Base-by-base conservation (phyloP, 2,888 invertebrate genomes). In the Acrobasis repandana region DNA sequence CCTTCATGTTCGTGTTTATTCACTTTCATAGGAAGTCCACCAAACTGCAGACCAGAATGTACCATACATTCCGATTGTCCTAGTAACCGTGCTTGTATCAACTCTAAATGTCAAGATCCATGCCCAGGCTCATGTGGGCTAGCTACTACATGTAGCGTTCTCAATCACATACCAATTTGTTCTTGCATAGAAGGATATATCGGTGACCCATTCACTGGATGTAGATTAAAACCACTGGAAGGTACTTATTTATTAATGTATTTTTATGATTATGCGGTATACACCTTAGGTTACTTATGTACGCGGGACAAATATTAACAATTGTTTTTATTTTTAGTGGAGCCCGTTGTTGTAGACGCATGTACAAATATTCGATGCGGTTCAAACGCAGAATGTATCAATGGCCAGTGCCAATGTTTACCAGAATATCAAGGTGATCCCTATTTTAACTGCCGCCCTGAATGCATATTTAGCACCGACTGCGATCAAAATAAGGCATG, bases 71-170 rank as follows among this genome's bases (percentile, higher is more conserved):
- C 96, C 0, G 96, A 97, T 73, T 97, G 97, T 78, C 80, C 94
- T 6, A 95, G 94, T 73, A 94, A 95, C 72, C 90, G 93, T 68
- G 96, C 97, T 48, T 97, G 97, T 77, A 95, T 97, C 57, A 94
- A 94, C 66, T 94, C 95, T 58, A 95, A 94, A 79, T 97, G 97
- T 74, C 90, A 89, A 65, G 96, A 97, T 82, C 96, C 96, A 16
- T 97, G 97, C 72, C 95, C 95, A 2, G 96, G 96, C 18, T 95
- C 96, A 48, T 97, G 96, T 74, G 95, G 96, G 56, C 73, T 93
- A 60, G 89, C 90, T 65, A 93, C 96, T 54, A 83, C 90, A 57
- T 94, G 95, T 75, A 88, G 77, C 58, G 95, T 96, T 34, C 93
- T 94, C 46, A 95, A 95, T 79, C 97, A 97, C 72, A 95, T 94